These are phyloP conservation scores for Diachrysia chrysitis DNA, from an alignment of 2,888 invertebrate species.

Conservation along the genomic window DNA sequence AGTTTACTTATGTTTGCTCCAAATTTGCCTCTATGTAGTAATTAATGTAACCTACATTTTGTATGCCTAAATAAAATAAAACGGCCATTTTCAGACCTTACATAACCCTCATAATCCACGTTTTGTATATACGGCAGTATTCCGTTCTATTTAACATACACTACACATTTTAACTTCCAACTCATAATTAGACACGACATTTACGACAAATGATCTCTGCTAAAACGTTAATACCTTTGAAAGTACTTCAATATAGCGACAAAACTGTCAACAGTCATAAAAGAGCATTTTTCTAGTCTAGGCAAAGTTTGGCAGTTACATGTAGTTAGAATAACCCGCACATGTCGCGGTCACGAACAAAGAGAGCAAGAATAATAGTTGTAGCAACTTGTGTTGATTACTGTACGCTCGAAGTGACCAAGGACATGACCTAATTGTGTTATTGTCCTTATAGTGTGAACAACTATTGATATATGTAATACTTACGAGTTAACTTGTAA, in stretches of 20 bases:
- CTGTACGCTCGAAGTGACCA: constrained; percentile 24
- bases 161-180: no score
- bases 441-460: constrained; percentile 1
- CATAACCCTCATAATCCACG: no score
- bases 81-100: no score
- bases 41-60: no score
- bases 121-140: no score
- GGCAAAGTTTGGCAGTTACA: constrained; percentile 34
- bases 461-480: background rate
- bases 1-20: no score
- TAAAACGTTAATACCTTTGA: background rate
- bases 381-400: constrained; percentile 42
- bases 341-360: constrained; percentile 44
- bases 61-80: no score
- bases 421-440: constrained; percentile 33
- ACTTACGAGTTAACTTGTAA: background rate
- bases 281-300: constrained; percentile 22
- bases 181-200: no score
- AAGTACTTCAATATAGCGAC: background rate
- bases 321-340: constrained; percentile 40
- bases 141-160: no score
- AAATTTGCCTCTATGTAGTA: no score
- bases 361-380: constrained; percentile 36
- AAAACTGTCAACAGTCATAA: constrained; percentile 21
- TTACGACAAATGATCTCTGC: no score